Conservation (phyloP, 2,113 vertebrate genomes). For the Notothenia coriiceps region DNA sequence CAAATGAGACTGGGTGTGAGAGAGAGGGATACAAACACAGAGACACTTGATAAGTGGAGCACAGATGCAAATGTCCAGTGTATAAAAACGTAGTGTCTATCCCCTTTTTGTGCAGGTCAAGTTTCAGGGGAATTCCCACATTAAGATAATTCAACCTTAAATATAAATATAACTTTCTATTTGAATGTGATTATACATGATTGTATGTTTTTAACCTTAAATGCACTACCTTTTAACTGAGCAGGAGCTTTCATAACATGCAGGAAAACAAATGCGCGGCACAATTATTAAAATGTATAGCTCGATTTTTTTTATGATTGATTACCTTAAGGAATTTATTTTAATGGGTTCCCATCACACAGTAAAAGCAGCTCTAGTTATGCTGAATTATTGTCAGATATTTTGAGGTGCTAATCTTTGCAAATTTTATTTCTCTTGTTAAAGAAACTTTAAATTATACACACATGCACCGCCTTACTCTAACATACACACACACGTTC, state of each 20-base stretch:
- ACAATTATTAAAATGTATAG: constrained; percentile 29
- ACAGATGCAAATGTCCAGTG: constrained; percentile 18
- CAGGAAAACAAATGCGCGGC: constrained; percentile 20
- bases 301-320: constrained; percentile 62
- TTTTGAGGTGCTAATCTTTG: constrained; percentile 52
- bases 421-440: constrained; percentile 66
- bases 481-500: constrained; percentile 34
- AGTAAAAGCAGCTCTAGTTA: constrained; percentile 48
- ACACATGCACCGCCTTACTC: not conserved
- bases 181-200: not conserved
- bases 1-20: constrained; percentile 82
- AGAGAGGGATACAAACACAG: constrained; percentile 33
- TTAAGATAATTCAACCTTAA: constrained; percentile 10
- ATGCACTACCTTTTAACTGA: constrained; percentile 19
- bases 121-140: constrained; percentile 8
- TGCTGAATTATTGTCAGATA: constrained; percentile 57
- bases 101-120: not conserved
- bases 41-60: constrained; percentile 23
- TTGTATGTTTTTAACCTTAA: constrained; percentile 20
- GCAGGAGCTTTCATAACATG: constrained; percentile 7
- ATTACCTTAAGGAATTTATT: constrained; percentile 57
- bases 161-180: constrained; percentile 10
- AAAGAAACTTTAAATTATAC: constrained; percentile 15
- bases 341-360: constrained; percentile 57
- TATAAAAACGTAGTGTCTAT: constrained; percentile 4